A percentile compares a stretch with the other conserved stretches of the same genome.
Conservation (phyloP, 2,797 vertebrate genomes). For the Heliangelus exortis region DNA sequence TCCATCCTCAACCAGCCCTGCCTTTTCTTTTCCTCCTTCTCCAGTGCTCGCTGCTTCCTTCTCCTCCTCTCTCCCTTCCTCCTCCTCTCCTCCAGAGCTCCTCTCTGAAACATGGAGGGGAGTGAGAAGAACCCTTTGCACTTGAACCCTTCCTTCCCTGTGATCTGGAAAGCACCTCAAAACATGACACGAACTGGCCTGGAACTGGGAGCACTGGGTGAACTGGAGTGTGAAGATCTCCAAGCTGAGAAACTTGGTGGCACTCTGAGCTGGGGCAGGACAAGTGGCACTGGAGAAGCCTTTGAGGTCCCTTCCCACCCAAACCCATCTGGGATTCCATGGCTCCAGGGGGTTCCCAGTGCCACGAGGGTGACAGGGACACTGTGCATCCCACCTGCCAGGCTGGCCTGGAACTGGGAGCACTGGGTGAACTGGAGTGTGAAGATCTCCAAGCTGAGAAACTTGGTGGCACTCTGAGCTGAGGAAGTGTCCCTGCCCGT, state of each 20-base stretch:
- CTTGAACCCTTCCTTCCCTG: too few species aligned
- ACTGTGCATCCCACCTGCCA: constrained; percentile 29
- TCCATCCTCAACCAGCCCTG: background rate
- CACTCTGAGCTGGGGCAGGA: too few species aligned
- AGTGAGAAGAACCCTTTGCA: background rate
- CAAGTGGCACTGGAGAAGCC: too few species aligned
- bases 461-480: too few species aligned
- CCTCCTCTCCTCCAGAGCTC: background rate
- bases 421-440: background rate
- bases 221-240: background rate
- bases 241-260: background rate
- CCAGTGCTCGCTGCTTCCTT: background rate
- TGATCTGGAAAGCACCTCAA: background rate
- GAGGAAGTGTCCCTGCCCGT: too few species aligned
- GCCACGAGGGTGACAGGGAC: background rate
- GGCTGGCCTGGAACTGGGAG: background rate
- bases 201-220: background rate
- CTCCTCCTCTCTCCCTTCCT: background rate
- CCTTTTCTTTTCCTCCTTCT: background rate
- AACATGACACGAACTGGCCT: fast-evolving
- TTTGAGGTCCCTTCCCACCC: too few species aligned
- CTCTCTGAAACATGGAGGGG: background rate
- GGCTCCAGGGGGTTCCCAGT: background rate
- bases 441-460: background rate
- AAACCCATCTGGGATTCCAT: too few species aligned